Evolutionary conservation across 1,140 invertebrate genomes (phyloP).

Genomic region (Pseudomyrmex cubaensis): DNA sequence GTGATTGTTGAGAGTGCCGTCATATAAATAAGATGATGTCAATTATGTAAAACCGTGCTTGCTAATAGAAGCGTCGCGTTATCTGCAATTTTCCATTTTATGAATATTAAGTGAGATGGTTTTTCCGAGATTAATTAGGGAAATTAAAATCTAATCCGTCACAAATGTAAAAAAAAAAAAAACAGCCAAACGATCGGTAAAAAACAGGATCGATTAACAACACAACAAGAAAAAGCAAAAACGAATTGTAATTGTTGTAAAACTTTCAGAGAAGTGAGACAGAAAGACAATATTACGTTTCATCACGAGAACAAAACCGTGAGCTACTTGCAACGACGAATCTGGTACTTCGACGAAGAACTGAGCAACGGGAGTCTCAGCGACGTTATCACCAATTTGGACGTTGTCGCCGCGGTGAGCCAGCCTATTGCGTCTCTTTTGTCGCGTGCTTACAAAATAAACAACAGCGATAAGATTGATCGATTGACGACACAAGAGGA

Average conservation of each 20-base stretch:
- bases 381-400: slow-evolving; percentile 92
- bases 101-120: too few relatives aligned
- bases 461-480: slow-evolving; percentile 7
- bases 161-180: too few relatives aligned
- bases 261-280: slow-evolving; percentile 87
- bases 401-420: slow-evolving; percentile 93
- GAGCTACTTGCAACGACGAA: slow-evolving; percentile 90
- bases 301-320: slow-evolving; percentile 92
- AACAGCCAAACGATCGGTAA: too few relatives aligned
- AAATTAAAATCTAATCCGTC: too few relatives aligned
- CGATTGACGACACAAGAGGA: not conserved
- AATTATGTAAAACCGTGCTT: too few relatives aligned
- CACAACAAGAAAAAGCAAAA: not conserved
- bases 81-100: too few relatives aligned
- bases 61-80: too few relatives aligned
- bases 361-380: slow-evolving; percentile 90
- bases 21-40: not conserved
- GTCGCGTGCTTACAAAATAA: not conserved
- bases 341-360: slow-evolving; percentile 91
- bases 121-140: too few relatives aligned
- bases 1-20: not conserved
- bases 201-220: not conserved
- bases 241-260: not conserved
- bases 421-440: slow-evolving; percentile 41
- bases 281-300: slow-evolving; percentile 90